These are phyloP conservation scores for Argyresthia albistria DNA, from an alignment of 2,888 invertebrate genomes.

Conservation along the genomic window DNA sequence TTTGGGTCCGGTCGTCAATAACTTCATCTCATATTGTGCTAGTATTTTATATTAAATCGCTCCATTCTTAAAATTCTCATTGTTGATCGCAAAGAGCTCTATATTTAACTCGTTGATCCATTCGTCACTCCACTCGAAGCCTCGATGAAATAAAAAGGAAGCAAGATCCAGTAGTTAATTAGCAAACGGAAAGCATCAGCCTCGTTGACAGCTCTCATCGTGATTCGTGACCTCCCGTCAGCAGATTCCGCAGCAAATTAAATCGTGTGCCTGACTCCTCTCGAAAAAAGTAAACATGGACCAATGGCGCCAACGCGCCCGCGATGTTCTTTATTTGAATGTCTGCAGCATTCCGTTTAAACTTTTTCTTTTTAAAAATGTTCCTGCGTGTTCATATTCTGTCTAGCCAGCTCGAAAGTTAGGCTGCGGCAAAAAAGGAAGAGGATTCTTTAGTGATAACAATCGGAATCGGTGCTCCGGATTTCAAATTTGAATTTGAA, in stretches of 20 bases:
- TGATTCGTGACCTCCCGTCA: constrained; percentile 23
- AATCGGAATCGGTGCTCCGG: neutral
- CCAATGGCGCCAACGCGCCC: constrained; percentile 67
- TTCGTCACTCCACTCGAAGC: too few species aligned
- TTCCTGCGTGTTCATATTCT: constrained; percentile 4
- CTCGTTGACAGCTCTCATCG: constrained; percentile 29
- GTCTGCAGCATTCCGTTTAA: constrained; percentile 15
- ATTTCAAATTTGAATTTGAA: too few species aligned
- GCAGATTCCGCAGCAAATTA: constrained; percentile 42
- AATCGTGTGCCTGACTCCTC: constrained; percentile 34
- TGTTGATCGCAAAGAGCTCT: too few species aligned
- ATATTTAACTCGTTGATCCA: too few species aligned
- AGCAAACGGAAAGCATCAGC: constrained; percentile 16
- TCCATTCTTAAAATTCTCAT: too few species aligned
- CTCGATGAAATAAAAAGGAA: too few species aligned
- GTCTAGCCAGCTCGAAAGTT: constrained; percentile 4
- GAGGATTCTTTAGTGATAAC: neutral
- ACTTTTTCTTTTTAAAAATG: constrained; percentile 9
- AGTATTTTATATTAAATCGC: too few species aligned
- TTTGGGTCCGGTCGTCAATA: neutral
- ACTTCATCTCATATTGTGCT: too few species aligned
- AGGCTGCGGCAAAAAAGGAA: neutral
- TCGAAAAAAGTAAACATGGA: constrained; percentile 36
- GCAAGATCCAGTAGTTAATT: constrained; percentile 12
- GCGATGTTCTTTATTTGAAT: constrained; percentile 56